A percentile compares a stretch with the other conserved stretches of the same genome.
phyloP scores from a whole-genome alignment of 2,113 vertebrate genomes.

The Laticauda laticaudata region DNA sequence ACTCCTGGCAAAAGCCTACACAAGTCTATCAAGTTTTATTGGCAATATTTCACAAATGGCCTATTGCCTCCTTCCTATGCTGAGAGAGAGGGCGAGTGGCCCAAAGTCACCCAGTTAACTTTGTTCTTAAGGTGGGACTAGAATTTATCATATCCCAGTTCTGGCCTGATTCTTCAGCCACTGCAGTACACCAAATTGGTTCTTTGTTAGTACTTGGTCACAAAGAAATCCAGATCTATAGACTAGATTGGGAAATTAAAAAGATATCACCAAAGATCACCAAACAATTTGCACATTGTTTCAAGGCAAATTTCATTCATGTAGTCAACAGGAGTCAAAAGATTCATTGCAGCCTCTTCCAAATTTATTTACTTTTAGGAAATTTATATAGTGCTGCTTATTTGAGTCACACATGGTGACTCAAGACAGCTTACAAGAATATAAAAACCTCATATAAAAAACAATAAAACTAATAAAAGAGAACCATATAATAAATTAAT shows the following conservation, averaged over 20 bases:
- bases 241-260: neutral
- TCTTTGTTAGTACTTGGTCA: neutral
- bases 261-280: neutral
- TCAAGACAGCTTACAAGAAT: no score
- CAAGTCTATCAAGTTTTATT: neutral
- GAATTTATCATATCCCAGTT: neutral
- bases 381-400: no score
- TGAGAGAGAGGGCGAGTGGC: neutral
- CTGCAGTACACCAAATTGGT: neutral
- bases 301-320: neutral
- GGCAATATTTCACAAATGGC: neutral
- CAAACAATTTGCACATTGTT: neutral
- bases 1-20: neutral
- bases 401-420: no score
- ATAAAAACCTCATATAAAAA: no score
- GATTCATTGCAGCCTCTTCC: neutral
- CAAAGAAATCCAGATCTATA: neutral
- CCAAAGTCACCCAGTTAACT: neutral
- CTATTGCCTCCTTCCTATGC: neutral
- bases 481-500: no score
- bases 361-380: neutral
- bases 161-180: neutral
- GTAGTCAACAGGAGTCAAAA: neutral
- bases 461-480: no score
- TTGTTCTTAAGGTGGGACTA: neutral